Base-by-base conservation (phyloP, 2,888 invertebrate species). In the Lasioglossum oenotherae region DNA sequence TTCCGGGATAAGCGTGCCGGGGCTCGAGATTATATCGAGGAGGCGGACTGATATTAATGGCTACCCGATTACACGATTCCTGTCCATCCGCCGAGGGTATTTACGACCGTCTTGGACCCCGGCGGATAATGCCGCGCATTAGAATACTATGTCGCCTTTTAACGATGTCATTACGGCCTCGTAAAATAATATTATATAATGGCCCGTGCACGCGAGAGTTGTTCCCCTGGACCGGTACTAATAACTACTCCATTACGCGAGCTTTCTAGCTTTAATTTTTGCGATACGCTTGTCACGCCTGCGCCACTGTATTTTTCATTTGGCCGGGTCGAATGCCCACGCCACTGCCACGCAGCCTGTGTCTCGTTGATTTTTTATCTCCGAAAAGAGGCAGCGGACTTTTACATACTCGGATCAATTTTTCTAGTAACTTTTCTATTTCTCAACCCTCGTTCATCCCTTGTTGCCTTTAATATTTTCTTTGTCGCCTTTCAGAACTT, bases 1-100 rank as follows among this genome's bases (percentile, higher is more conserved):
- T 93, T 93, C 92, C 93, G 93, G 92, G 92, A 91, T 80, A 85
- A 84, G 49, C 78, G 67, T 76, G 69, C n/a, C 38, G 49, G n/a
- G 74, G 74, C 60, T 85, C 53, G 72, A 86, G 89, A 87, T 77
- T 82, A 81, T 83, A 85, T 78, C 84, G 80, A 73, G 78, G 27
- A 82, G 75, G 82, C 71, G 81, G 75, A 84, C 74, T 73, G 35
- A 53, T 77, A 84, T 84, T 80, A 77, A 83, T 83, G 67, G 76
- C 76, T 67, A 57, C 57, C 74, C 79, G 81, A 90, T 87, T 82
- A 80, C 85, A 77, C 74, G 81, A 77, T 44, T 44, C 44, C 64
- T 31, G 80, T 78, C 80, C 85, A 80, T 77, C 80, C 31, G 31
- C n/a, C n/a, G n/a, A 35, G 10, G 16, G 67, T 77, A 77, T 78